Base-by-base conservation (phyloP, 1,140 invertebrate genomes). In the Penaeus vannamei region DNA sequence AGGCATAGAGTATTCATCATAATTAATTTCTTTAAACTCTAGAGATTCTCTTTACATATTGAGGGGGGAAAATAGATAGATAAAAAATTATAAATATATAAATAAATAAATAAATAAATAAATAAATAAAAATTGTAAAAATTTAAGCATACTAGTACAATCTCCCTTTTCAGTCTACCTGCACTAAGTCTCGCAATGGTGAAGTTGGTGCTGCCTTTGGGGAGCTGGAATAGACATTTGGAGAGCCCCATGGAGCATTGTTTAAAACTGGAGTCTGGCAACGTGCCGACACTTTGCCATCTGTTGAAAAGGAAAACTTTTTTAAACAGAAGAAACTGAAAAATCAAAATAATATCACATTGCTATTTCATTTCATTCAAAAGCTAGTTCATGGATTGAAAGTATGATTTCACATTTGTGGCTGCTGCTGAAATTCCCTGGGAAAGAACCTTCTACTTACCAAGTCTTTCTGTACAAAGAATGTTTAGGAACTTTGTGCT, bases 111-210 rank as follows among this genome's bases (percentile, higher is more conserved):
- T 22, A 66, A 26, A 66, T 22, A 66, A 26, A 66, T 22, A 66
- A 26, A 76, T 26, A 76, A 20, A 12, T 17, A 26, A 26, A 22
- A 19, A 76, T 0, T 3, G 3, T 66, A n/a, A 66, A 22, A 7
- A n/a, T 7, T 66, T 29, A n/a, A 32, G 29, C 29, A 36, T 14
- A 66, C 10, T 8, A 29, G 14, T 5, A 26, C 5, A 20, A 84
- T 20, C 29, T 17, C 53, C 2, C 81, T 32, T 64, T 26, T 29
- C 4, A 10, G 23, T 46, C 26, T 64, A 91, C 90, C 79, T 91
- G 87, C n/a, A 91, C 79, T n/a, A 91, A 85, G 23, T 89, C 90
- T 62, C 87, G 86, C 36, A 91, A 85, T 22, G 90, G 90, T 4
- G 90, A 91, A 23, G 87, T 29, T 46, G 36, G 60, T 32, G 90